Base-by-base conservation (phyloP, 2,113 vertebrate species). In the Takifugu flavidus region DNA sequence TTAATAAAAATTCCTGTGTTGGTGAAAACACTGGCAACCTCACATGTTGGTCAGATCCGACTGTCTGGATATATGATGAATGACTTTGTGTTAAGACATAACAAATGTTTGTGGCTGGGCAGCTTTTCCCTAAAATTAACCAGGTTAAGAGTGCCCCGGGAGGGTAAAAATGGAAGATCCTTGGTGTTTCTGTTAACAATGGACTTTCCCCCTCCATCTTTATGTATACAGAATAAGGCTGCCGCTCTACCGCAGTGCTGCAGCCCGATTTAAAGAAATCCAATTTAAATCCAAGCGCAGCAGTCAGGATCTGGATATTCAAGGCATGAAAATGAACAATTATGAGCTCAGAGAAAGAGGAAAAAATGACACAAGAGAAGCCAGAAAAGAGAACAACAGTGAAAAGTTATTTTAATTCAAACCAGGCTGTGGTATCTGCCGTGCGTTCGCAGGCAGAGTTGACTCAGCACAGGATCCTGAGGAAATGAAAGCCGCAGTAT, bases 401-500 rank as follows among this genome's bases (percentile, higher is more conserved):
- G 68, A 74, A 87, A 83, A 79, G 67, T 89, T 87, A 53, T 84
- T 79, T 91, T 92, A 91, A 93, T 91, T 93, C 84, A 91, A 95
- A 95, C 89, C 94, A 96, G 94, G 93, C 91, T 87, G 90, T 85
- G 88, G 88, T 89, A 89, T 91, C 90, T 89, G 86, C 83, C 82
- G 83, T 86, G 80, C 85, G 86, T 64, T 74, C 69, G 87, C 87
- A 77, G 84, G 69, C 68, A 11, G 65, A 52, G 87, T 88, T 87
- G 82, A 85, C 87, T 87, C 89, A 86, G 92, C 89, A 87, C 91
- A 93, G 92, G 93, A 94, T 94, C 77, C 90, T 79, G 91, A 89
- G 87, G 92, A 93, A 92, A 93, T 90, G 90, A 94, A 92, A 91
- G 86, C 92, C 87, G 75, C 85, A 76, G 90, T 90, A 94, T 94